Conservation (phyloP, 2,113 vertebrate species). For the Esox niger region DNA sequence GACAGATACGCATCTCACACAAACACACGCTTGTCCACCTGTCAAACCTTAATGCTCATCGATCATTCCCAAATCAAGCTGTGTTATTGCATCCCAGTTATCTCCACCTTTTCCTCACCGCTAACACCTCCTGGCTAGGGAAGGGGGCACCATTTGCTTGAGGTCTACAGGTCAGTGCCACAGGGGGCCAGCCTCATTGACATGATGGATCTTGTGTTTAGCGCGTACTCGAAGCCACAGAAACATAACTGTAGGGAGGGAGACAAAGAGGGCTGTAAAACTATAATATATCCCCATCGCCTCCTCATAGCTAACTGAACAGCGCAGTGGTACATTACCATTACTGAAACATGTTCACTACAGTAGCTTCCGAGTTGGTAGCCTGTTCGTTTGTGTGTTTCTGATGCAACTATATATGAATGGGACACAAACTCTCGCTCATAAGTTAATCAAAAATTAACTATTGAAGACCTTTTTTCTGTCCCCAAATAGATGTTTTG, state of each 20-base stretch:
- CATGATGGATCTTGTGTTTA: not conserved
- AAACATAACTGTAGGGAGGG: not conserved
- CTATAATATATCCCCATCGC: not conserved
- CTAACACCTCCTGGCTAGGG: not conserved
- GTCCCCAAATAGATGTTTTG: no score
- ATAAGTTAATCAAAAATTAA: no score
- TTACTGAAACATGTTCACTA: not conserved
- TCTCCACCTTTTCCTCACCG: not conserved
- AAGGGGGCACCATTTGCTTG: not conserved
- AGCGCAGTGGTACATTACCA: not conserved
- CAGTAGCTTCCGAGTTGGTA: not conserved
- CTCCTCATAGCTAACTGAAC: not conserved
- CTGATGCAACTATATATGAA: slow-evolving; percentile 3
- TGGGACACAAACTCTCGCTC: no score
- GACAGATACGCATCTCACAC: not conserved
- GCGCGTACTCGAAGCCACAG: not conserved
- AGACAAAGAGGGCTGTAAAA: slow-evolving; percentile 1
- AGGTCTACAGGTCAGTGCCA: not conserved
- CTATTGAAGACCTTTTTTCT: no score
- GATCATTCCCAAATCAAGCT: slow-evolving; percentile 6
- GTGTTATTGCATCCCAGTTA: not conserved
- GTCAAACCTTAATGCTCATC: slow-evolving; percentile 13
- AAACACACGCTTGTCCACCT: slow-evolving; percentile 21
- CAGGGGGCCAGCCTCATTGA: not conserved
- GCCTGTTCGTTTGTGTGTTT: slow-evolving; percentile 2